phyloP scores from a whole-genome alignment of 2,797 vertebrate genomes.

The Martes flavigula region DNA sequence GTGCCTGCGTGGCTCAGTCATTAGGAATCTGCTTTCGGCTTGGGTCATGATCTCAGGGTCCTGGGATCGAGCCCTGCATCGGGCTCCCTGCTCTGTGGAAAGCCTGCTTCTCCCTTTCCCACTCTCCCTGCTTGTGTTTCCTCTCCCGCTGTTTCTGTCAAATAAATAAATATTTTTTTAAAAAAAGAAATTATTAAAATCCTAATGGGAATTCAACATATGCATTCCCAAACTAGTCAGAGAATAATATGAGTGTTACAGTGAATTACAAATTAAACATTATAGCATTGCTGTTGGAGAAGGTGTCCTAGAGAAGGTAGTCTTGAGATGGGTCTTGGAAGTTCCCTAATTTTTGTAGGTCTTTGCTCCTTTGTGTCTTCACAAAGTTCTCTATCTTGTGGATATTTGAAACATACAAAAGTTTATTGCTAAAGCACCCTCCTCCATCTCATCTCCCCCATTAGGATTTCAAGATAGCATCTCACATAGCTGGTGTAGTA shows the following conservation, averaged over 20 bases:
- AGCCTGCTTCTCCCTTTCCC: too few species aligned
- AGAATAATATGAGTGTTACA: neutral
- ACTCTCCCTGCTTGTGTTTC: too few species aligned
- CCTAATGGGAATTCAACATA: neutral
- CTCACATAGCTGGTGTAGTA: neutral
- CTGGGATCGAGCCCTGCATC: too few species aligned
- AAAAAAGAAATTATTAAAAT: too few species aligned
- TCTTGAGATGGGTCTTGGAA: neutral
- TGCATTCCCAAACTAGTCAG: neutral
- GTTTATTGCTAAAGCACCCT: neutral
- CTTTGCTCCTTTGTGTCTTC: neutral
- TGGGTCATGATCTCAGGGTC: too few species aligned
- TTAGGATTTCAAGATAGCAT: neutral
- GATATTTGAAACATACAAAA: constrained; percentile 13
- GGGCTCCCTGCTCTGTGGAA: too few species aligned
- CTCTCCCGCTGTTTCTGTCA: too few species aligned
- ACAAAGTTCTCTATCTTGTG: neutral
- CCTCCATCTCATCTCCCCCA: neutral
- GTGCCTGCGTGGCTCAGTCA: too few species aligned
- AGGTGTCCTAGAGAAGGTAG: neutral
- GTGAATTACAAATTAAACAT: constrained; percentile 28
- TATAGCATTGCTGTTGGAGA: neutral
- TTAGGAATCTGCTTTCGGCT: too few species aligned
- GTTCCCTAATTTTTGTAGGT: neutral
- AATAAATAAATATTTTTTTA: too few species aligned